Base-by-base conservation (phyloP, 1,140 invertebrate species). In the Solenopsis invicta region DNA sequence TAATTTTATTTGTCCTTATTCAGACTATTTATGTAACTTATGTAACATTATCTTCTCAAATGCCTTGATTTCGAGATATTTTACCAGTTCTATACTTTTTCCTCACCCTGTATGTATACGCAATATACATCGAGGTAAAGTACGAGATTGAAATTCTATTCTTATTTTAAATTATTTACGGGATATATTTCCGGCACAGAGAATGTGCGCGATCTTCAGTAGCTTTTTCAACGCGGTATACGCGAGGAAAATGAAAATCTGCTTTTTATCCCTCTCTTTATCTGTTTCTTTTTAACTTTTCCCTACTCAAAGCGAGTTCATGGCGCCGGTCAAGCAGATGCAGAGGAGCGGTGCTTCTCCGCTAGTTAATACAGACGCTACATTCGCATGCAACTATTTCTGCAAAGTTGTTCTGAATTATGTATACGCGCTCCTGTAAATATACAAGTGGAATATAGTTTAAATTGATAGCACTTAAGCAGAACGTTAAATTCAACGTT, bases 401-500 rank as follows among this genome's bases (percentile, higher is more conserved):
- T 56, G 41, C 45, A 56, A 29, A 84, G 24, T 29, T 48, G 41
- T 10, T 50, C 34, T 75, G 80, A 84, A 84, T 84, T 84, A 84
- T 84, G 69, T 75, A 84, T 75, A 84, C 45, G 69, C 80, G 80
- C 13, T 34, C 24, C 72, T 62, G 80, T 62, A 75, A 84, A 84
- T 84, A 75, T 48, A 84, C 69, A 21, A 34, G 41, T 34, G 69
- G 21, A 75, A 75, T 61, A 62, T 50, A 61, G 69, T 74, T 75
- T 61, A 84, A 84, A 84, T 84, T 84, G 80, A 84, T 84, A 82
- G 54, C 24, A 61, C 54, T 84, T 84, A 84, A 74, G 80, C 69
- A 34, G 54, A 61, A 24, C 54, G 69, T 84, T 84, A 84, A 84
- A 75, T 84, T 75, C 16, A 48, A 75, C 80, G 18, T 37, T 37